phyloP scores from a whole-genome alignment of 2,888 invertebrate species.

The Tipula helvola region DNA sequence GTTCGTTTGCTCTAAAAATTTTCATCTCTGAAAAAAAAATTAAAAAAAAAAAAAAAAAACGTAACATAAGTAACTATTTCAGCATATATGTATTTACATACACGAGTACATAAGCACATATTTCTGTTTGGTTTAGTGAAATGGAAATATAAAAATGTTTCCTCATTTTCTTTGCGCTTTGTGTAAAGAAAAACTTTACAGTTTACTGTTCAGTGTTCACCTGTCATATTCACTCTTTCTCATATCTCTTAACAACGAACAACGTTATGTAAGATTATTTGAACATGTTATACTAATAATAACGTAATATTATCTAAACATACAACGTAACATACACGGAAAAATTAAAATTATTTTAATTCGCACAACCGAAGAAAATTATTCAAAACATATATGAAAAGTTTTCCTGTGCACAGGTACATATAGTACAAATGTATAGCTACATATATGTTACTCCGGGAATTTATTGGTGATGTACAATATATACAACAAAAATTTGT shows the following conservation, averaged over 20 bases:
- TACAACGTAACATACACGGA: not conserved
- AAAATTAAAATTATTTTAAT: not conserved
- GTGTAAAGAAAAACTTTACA: not conserved
- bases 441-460: no score
- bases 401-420: no score
- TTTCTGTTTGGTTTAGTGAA: not conserved
- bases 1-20: not conserved
- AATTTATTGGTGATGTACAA: no score
- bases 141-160: not conserved
- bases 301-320: not conserved
- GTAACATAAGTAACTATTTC: not conserved
- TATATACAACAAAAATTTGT: no score
- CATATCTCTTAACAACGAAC: not conserved
- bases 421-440: no score
- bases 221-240: not conserved
- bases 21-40: not conserved
- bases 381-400: not conserved
- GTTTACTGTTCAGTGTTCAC: not conserved
- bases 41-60: not conserved
- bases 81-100: not conserved
- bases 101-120: not conserved
- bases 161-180: not conserved
- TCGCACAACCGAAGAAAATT: not conserved
- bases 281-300: not conserved
- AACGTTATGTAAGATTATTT: not conserved